Evolutionary conservation across 2,113 vertebrate genomes (phyloP), one percentile per base, ranked within the genome.

Genomic region (Mixornis gularis): DNA sequence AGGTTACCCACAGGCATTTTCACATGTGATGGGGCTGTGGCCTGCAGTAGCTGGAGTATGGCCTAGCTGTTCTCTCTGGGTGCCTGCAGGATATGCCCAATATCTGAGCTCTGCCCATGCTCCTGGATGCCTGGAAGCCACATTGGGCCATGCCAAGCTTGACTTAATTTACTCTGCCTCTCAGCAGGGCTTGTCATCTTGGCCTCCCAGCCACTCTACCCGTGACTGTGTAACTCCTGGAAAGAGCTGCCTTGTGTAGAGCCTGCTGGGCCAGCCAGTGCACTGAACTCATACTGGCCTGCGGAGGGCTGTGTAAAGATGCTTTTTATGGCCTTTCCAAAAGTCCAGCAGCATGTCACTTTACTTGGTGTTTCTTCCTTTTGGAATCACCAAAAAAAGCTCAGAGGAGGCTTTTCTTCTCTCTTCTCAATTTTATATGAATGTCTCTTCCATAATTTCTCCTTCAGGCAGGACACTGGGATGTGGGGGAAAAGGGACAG

Each of bases 1-100:
- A 71, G 49, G 9, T 63, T 77, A n/a, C n/a, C 41, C 27, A 18
- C 18, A 24, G 44, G 25, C 43, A 29, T 84, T 83, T 68, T 46
- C 43, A 40, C 2, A 0, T 20, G 26, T 65, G 17, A 43, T 0
- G 0, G 38, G 49, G 32, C 40, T 64, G 43, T 74, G 38, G 52
- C 43, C 60, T 79, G 43, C 48, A 63, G 62, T 27, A 68, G 48
- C 19, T 79, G 27, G 21, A 46, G 3, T 43, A 4, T 34, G 68
- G 60, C 46, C 62, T 53, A 26, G 25, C 49, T 93, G 43, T 27
- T 83, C 25, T 44, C 66, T 71, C n/a, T 32, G 29, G 6, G 3
- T 69, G 19, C 49, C 62, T 71, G 78, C 51, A 55, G 60, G 46
- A 46, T 80, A n/a, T 2, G 2, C 11, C 27, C 3, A 5, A 4